Evolutionary conservation across 2,888 invertebrate species (phyloP).

Genomic region (Tenthredo scrophulariae): DNA sequence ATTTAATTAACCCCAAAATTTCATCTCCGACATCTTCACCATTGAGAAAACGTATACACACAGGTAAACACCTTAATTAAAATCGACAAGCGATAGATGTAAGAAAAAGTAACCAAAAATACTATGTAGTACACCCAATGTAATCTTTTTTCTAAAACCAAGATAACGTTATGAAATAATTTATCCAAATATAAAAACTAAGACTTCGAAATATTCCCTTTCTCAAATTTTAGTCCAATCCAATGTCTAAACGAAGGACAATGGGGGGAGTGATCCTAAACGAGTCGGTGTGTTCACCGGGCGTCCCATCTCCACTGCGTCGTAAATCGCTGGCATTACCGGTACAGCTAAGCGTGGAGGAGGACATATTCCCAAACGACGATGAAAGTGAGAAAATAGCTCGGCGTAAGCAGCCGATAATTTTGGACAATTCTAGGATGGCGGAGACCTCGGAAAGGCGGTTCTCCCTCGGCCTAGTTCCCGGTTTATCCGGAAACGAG

Average conservation of each 20-base stretch:
- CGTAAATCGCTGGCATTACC: constrained; percentile 57
- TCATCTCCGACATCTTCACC: background rate
- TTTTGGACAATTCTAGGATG: background rate
- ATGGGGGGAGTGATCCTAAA: background rate
- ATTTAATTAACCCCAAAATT: background rate
- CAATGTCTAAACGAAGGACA: constrained; percentile 13
- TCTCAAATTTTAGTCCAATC: background rate
- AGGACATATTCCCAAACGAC: constrained; percentile 65
- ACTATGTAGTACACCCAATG: background rate
- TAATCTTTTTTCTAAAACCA: background rate
- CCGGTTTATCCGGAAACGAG: constrained; percentile 65
- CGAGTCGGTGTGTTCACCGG: background rate
- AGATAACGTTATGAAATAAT: background rate
- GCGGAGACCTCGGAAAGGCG: constrained; percentile 58
- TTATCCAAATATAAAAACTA: background rate
- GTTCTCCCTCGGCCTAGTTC: constrained; percentile 65
- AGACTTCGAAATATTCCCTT: background rate
- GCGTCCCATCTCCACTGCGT: constrained; percentile 58
- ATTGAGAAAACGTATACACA: background rate
- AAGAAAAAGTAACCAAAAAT: background rate
- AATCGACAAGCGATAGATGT: background rate
- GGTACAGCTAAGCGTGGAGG: background rate
- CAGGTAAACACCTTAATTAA: background rate
- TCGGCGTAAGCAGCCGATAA: constrained; percentile 35
- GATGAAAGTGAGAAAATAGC: constrained; percentile 70